Percentiles rank a stretch among this genome's conserved stretches.
These are phyloP conservation scores for Thaleichthys pacificus DNA, from an alignment of 2,797 vertebrate genomes.

Conservation along the genomic window DNA sequence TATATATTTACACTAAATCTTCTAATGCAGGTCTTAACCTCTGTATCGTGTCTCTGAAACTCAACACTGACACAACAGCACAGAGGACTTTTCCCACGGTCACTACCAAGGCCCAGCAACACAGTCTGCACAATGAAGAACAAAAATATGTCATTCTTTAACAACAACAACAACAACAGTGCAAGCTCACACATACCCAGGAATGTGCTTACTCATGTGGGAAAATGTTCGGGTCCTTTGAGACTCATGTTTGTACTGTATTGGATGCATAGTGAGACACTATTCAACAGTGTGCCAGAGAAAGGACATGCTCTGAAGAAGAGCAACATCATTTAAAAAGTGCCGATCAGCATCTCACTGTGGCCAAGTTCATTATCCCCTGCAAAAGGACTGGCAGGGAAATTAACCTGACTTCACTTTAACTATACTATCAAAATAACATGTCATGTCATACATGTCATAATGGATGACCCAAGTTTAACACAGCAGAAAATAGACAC, in stretches of 20 bases:
- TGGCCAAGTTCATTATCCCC: not conserved
- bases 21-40: not conserved
- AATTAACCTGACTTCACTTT: not conserved
- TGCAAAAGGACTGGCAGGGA: not conserved
- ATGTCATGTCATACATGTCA: too few species aligned
- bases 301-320: not conserved
- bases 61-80: not conserved
- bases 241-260: not conserved
- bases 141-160: not conserved
- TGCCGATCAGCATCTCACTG: not conserved
- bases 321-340: not conserved
- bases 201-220: not conserved
- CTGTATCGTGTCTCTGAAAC: not conserved
- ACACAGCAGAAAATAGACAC: too few species aligned
- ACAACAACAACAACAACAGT: constrained; percentile 4
- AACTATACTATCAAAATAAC: too few species aligned
- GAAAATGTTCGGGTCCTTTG: not conserved
- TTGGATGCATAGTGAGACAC: too few species aligned
- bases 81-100: not conserved
- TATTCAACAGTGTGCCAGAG: not conserved
- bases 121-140: not conserved
- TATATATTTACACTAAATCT: not conserved
- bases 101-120: not conserved
- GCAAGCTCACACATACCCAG: not conserved
- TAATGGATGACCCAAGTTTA: too few species aligned